Percentiles rank a stretch among this genome's conserved stretches.
Conservation (phyloP, 2,113 vertebrate species). For the Phrynocephalus versicolor region DNA sequence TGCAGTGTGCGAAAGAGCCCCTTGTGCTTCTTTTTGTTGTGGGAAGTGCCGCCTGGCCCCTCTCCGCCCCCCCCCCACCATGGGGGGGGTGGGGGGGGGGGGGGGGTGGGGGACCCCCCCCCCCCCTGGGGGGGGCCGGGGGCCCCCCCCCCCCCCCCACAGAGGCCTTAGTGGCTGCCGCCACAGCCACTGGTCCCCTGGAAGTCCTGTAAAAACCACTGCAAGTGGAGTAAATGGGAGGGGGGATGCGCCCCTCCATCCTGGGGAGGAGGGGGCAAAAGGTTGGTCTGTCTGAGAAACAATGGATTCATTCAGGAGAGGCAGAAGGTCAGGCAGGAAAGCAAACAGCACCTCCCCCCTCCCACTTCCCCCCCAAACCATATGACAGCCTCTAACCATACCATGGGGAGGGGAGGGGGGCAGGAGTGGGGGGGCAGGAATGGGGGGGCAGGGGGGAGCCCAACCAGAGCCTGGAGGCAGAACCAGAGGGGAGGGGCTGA, state of each 20-base stretch:
- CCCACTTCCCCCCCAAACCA: neutral
- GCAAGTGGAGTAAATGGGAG: neutral
- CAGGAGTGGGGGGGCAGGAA: neutral
- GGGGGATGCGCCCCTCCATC: neutral
- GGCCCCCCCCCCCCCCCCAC: neutral
- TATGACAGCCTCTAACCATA: neutral
- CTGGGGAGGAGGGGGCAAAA: neutral
- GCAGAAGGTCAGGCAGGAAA: neutral
- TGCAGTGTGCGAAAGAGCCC: no score
- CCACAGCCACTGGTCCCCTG: no score
- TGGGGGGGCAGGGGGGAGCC: neutral
- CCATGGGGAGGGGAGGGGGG: neutral
- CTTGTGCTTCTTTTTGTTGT: no score
- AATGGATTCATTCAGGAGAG: neutral
- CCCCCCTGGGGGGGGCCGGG: no score
- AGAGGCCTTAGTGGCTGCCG: neutral
- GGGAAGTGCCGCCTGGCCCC: no score
- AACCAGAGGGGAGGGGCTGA: no score
- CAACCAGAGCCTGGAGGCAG: neutral
- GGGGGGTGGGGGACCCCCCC: neutral
- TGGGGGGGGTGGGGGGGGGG: no score
- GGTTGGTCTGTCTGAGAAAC: neutral
- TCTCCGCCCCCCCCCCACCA: no score
- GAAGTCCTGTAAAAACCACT: conserved; percentile 4
- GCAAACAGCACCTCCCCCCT: neutral